phyloP scores from a whole-genome alignment of 2,797 vertebrate species.

The Balearica regulorum region DNA sequence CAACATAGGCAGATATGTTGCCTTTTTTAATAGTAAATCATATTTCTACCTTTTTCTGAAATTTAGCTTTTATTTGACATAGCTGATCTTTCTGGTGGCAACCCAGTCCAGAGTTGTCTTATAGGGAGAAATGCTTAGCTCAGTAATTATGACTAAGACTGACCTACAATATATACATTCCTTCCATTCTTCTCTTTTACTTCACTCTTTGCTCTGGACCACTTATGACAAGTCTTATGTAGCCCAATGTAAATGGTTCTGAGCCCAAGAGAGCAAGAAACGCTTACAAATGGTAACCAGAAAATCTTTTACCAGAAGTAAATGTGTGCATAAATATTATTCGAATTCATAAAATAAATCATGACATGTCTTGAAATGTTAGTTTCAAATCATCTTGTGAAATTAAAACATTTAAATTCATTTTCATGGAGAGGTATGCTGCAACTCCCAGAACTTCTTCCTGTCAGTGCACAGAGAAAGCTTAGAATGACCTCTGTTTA shows the following conservation, averaged over 20 bases:
- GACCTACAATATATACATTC: not conserved
- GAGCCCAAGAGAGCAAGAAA: not conserved
- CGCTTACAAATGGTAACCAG: not conserved
- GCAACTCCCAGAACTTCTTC: not conserved
- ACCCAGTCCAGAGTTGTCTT: not conserved
- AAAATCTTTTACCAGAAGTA: not conserved
- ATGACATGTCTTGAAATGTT: not conserved
- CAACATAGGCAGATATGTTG: not conserved
- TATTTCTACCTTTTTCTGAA: not conserved
- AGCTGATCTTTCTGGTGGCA: not conserved
- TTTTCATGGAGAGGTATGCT: not conserved
- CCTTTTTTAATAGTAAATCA: not conserved
- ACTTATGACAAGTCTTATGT: not conserved
- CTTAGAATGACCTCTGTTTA: not conserved
- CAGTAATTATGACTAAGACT: not conserved
- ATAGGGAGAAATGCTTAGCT: not conserved
- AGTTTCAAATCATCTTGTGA: constrained; percentile 21
- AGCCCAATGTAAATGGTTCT: not conserved
- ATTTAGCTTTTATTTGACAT: not conserved
- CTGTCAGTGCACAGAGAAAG: not conserved
- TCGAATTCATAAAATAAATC: not conserved
- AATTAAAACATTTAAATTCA: constrained; percentile 11
- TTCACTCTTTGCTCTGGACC: not conserved
- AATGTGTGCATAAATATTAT: not conserved
- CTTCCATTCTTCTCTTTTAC: not conserved